phyloP scores from a whole-genome alignment of 2,797 vertebrate genomes.

The Okamejei kenojei region DNA sequence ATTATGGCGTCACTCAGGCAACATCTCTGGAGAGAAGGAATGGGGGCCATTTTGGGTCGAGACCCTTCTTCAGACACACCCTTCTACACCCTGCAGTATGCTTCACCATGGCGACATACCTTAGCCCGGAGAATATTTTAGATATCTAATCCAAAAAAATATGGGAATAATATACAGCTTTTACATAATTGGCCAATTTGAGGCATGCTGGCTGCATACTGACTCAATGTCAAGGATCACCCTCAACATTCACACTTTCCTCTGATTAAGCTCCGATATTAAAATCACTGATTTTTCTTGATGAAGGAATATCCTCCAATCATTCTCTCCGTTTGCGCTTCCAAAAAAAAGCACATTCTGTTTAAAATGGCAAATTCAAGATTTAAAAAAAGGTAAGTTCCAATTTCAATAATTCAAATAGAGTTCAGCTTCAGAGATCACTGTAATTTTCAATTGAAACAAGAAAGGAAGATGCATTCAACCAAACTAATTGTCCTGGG shows the following conservation, averaged over 20 bases:
- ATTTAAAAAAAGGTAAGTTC: not conserved
- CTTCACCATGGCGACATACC: not conserved
- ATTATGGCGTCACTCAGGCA: too few species aligned
- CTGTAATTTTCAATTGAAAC: not conserved
- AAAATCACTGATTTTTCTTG: not conserved
- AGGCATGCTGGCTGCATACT: not conserved
- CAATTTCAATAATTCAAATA: not conserved
- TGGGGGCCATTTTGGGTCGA: too few species aligned
- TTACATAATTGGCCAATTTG: not conserved
- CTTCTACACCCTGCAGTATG: not conserved
- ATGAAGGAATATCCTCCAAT: not conserved
- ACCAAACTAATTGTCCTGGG: not conserved
- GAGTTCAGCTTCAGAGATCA: not conserved
- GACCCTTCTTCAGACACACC: not conserved
- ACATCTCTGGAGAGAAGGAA: too few species aligned
- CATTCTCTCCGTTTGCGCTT: too few species aligned
- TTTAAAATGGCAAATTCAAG: not conserved
- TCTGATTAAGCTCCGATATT: not conserved
- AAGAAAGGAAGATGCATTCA: not conserved
- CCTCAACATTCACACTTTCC: not conserved
- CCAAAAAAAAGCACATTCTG: not conserved
- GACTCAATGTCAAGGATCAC: not conserved
- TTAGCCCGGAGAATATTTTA: not conserved
- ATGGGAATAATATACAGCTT: not conserved
- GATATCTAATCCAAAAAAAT: not conserved